Base-by-base conservation (phyloP, 1,140 invertebrate genomes). In the Pentalonia nigronervosa region DNA sequence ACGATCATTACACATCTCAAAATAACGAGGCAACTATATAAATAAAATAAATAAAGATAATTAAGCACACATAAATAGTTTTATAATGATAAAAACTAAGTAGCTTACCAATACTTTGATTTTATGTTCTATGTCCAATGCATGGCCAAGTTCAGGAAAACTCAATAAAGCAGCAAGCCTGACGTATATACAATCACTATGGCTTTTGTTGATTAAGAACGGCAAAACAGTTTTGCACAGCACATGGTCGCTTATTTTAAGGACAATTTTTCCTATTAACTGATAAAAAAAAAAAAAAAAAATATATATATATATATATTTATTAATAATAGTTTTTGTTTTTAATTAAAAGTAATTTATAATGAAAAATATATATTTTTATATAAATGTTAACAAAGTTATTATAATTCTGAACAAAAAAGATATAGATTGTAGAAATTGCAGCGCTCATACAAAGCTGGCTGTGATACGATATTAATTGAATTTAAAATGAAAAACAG, bases 401-500 rank as follows among this genome's bases (percentile, higher is more conserved):
- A 17, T n/a, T 7, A n/a, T 21, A 30, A 67, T 41, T 45, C 7
- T 41, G 36, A 90, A 60, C 34, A 90, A 90, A 76, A 41, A 6
- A 89, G n/a, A 56, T 89, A 89, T 25, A 50, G 91, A 41, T 86
- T 84, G 76, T 93, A 84, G 81, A 93, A 93, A 93, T 56, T 84
- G 91, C 81, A 84, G 91, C 25, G 91, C 91, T 93, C 91, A 93
- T 93, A 93, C 91, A 93, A 93, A 93, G 91, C 91, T 93, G 91
- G 91, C 91, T 93, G 91, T 93, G 91, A 93, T 93, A 93, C 91
- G 91, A 45, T 84, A 8, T 93, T 84, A 86, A 84, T 83, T 93
- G 81, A 92, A 81, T 92, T 93, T 84, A 86, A 84, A 92, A 84
- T 9, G 81, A 84, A 84, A 86, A 93, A n/a, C 81, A 56, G 91